Base-by-base conservation (phyloP, 2,113 vertebrate genomes). In the Nyctereutes procyonoides region DNA sequence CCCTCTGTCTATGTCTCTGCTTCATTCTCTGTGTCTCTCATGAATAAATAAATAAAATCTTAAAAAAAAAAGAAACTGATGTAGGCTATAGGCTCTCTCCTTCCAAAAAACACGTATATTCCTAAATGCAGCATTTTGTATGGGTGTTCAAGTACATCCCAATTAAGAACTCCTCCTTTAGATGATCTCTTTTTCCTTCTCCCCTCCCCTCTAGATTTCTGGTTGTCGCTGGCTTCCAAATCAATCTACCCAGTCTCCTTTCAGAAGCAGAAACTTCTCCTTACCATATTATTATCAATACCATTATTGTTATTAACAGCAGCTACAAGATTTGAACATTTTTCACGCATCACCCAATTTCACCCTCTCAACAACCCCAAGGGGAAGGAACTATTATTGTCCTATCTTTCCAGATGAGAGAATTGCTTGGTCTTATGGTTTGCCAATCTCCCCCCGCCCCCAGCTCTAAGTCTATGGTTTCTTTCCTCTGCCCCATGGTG, bases 361-460 rank as follows among this genome's bases (percentile, higher is more conserved):
- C 56, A 88, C 55, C 32, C 60, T 96, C 82, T 97, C 89, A 91
- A 76, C 67, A 87, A 79, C 87, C 94, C 84, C 71, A 63, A 96
- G 94, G 90, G 94, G 96, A 97, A 97, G 97, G 43, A 95, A 94
- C 92, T 98, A 97, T 96, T 96, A 85, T 83, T 81, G 97, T 53
- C 55, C 74, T n/a, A 51, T 60, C 96, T 92, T 96, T 74, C 93
- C 85, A 90, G 97, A 96, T 77, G 90, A 96, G 55, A 93, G 87
- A 77, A 62, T 92, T 67, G 43, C 48, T 65, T 56, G 38, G 86
- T 65, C 89, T 48, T 5, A 3, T 76, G 86, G 90, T 93, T 95
- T 77, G 51, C n/a, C 38, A 28, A 19, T 43, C 43, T 43, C 43
- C 43, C 5, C 43, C 43, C 6, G 1, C 43, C 43, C 43, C 43